Conservation (phyloP, 2,888 invertebrate genomes). For the Blomia tropicalis region DNA sequence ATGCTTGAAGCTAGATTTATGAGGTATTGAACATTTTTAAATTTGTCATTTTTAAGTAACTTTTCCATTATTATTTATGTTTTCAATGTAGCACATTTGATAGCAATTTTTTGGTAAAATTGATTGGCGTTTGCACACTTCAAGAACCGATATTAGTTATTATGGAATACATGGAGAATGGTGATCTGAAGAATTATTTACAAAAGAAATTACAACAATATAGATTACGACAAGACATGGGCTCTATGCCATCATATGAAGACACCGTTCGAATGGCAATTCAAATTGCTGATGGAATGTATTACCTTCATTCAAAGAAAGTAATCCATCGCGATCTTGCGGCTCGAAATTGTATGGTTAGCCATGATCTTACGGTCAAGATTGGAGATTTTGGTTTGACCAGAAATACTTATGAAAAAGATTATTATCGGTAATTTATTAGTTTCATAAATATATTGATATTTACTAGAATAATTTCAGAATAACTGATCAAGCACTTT, state of each 20-base stretch:
- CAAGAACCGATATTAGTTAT: constrained; percentile 83
- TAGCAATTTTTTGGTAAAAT: constrained; percentile 73
- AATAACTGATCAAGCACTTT: constrained; percentile 63
- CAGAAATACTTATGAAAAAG: constrained; percentile 73
- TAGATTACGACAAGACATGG: constrained; percentile 30
- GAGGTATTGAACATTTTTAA: constrained; percentile 50
- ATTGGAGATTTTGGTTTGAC: constrained; percentile 63
- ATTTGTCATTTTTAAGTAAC: not conserved
- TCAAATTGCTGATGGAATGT: constrained; percentile 96
- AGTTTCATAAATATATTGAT: constrained; percentile 39
- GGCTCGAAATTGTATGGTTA: constrained; percentile 83
- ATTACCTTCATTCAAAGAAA: constrained; percentile 79
- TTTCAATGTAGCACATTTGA: constrained; percentile 54
- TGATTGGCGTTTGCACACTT: constrained; percentile 84
- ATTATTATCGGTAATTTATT: constrained; percentile 68
- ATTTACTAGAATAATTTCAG: not conserved
- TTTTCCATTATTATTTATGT: constrained; percentile 28
- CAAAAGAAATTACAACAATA: constrained; percentile 60
- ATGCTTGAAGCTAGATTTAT: constrained; percentile 86
- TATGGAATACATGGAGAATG: constrained; percentile 92
- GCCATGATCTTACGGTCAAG: constrained; percentile 72
- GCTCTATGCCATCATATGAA: constrained; percentile 36
- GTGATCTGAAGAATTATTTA: constrained; percentile 79
- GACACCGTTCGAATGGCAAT: constrained; percentile 41
- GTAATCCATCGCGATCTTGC: constrained; percentile 87